A percentile compares a stretch with the other conserved stretches of the same genome.
Evolutionary conservation across 2,113 vertebrate species (phyloP).

Genomic region (Psettodes erumei): DNA sequence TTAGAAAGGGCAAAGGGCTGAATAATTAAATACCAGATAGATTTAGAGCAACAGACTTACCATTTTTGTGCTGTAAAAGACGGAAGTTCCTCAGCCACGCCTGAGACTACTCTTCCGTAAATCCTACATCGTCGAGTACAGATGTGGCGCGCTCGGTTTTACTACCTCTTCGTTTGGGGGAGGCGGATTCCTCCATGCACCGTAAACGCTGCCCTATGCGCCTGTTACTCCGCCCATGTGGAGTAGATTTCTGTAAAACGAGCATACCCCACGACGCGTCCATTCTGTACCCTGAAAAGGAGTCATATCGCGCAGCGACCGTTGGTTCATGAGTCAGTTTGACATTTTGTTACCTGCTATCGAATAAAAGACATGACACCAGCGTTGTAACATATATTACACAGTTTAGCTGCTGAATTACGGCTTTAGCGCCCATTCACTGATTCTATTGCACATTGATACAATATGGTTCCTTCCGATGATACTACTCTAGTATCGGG

Average conservation of each 20-base stretch:
- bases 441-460: neutral
- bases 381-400: fast-evolving
- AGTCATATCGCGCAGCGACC: fast-evolving
- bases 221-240: slow-evolving; percentile 6
- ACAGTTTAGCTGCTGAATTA: neutral
- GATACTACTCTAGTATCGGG: slow-evolving; percentile 45
- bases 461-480: slow-evolving; percentile 56
- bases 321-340: neutral
- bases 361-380: fast-evolving
- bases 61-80: slow-evolving; percentile 81
- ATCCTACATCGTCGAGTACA: slow-evolving; percentile 54
- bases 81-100: slow-evolving; percentile 85
- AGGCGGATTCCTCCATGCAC: neutral
- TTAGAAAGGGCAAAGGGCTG: neutral
- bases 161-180: fast-evolving
- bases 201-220: fast-evolving
- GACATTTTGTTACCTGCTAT: fast-evolving
- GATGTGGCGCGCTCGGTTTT: slow-evolving; percentile 32
- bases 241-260: fast-evolving
- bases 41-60: slow-evolving; percentile 64
- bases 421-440: fast-evolving
- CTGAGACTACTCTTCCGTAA: slow-evolving; percentile 80
- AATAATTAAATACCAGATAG: slow-evolving; percentile 12
- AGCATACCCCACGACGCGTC: slow-evolving; percentile 10
- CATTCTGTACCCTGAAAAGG: slow-evolving; percentile 10